Evolutionary conservation across 1,140 invertebrate genomes (phyloP).

Genomic region (Chlorops oryzae): DNA sequence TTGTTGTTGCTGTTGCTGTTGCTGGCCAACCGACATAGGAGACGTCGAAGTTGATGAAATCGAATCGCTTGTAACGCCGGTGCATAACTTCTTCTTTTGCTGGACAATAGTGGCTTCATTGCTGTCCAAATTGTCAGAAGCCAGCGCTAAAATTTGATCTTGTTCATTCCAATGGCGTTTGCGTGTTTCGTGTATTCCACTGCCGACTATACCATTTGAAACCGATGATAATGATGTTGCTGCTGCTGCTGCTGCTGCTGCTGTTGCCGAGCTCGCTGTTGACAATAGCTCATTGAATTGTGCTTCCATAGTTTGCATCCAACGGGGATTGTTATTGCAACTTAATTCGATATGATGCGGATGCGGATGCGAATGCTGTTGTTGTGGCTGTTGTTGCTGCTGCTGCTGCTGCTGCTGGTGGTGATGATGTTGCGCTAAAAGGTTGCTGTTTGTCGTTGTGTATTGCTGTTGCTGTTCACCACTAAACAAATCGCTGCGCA

Average conservation of each 20-base stretch:
- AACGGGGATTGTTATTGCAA: conserved; percentile 39
- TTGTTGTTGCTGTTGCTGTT: conserved; percentile 19
- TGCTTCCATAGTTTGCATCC: conserved; percentile 43
- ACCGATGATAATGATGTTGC: conserved; percentile 16
- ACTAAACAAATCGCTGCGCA: conserved; percentile 10
- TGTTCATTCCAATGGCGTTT: conserved; percentile 42
- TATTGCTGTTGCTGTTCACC: conserved; percentile 13
- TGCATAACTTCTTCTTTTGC: conserved; percentile 40
- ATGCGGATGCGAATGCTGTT: neutral
- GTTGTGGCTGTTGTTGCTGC: conserved; percentile 5
- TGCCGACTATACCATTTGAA: conserved; percentile 17
- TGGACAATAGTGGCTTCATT: conserved; percentile 23
- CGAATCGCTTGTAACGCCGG: conserved; percentile 14
- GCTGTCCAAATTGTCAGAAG: conserved; percentile 30
- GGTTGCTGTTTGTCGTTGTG: conserved; percentile 26
- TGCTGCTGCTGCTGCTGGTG: conserved; percentile 2
- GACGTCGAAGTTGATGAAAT: conserved; percentile 33
- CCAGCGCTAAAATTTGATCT: conserved; percentile 36
- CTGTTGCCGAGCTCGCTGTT: conserved; percentile 8
- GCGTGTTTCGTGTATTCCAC: too few relatives aligned
- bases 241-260: conserved; percentile 19
- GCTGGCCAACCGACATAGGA: conserved; percentile 9
- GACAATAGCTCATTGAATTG: conserved; percentile 37
- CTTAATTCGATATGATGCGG: conserved; percentile 37
- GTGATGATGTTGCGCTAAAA: too few relatives aligned